Percentiles rank a stretch among this genome's conserved stretches.
Evolutionary conservation across 2,113 vertebrate species (phyloP).

Genomic region (Pedetes capensis): DNA sequence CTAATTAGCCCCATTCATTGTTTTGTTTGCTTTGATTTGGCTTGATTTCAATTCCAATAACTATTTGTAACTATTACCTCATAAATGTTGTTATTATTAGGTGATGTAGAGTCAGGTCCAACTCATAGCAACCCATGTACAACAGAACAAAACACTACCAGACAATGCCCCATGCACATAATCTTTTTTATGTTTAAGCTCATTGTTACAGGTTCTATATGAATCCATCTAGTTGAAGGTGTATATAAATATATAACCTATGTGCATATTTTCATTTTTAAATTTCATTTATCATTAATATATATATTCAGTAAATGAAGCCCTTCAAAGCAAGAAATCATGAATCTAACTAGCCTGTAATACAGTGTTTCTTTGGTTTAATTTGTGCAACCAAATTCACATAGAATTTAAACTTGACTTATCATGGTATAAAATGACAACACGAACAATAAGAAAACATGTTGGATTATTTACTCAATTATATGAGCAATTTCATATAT

Average conservation of each 20-base stretch:
- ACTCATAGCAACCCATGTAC: too few relatives aligned
- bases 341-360: not conserved
- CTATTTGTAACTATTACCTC: too few relatives aligned
- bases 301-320: not conserved
- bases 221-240: too few relatives aligned
- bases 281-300: not conserved
- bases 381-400: not conserved
- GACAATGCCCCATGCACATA: too few relatives aligned
- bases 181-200: too few relatives aligned
- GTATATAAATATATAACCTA: too few relatives aligned
- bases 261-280: not conserved
- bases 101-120: too few relatives aligned
- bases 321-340: not conserved
- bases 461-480: not conserved
- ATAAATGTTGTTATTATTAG: too few relatives aligned
- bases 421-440: not conserved
- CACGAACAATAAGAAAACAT: not conserved
- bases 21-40: not conserved
- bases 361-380: not conserved
- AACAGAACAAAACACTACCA: too few relatives aligned
- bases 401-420: not conserved
- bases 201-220: too few relatives aligned
- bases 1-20: not conserved
- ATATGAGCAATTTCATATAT: not conserved
- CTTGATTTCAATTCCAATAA: not conserved